A percentile compares a stretch with the other conserved stretches of the same genome.
phyloP scores from a whole-genome alignment of 2,797 vertebrate species.

The Neostethus bicornis region DNA sequence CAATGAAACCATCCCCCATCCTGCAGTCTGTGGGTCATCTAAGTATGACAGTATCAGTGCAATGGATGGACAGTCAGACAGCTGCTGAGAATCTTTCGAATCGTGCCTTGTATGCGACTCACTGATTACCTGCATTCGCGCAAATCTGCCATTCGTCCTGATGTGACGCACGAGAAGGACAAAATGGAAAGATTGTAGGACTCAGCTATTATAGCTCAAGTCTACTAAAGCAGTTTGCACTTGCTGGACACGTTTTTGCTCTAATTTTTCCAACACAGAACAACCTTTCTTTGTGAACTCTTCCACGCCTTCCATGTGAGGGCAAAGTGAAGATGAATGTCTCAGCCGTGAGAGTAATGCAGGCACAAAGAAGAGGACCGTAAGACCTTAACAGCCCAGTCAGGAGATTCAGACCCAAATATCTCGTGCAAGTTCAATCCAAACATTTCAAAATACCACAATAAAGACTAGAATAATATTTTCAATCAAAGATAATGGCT shows the following conservation, averaged over 20 bases:
- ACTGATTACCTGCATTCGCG: conserved; percentile 68
- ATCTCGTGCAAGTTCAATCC: conserved; percentile 66
- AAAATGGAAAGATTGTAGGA: conserved; percentile 15
- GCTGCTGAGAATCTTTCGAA: conserved; percentile 78
- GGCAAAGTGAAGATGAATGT: conserved; percentile 50
- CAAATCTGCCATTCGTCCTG: conserved; percentile 65
- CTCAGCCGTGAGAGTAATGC: conserved; percentile 26
- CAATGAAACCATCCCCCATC: conserved; percentile 59
- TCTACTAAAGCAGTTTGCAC: conserved; percentile 31
- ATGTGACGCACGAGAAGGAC: conserved; percentile 44
- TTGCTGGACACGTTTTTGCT: conserved; percentile 22
- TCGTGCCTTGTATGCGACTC: conserved; percentile 63
- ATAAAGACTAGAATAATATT: conserved; percentile 8
- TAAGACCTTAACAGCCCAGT: conserved; percentile 39
- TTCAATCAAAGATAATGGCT: conserved; percentile 5
- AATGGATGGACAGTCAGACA: conserved; percentile 77
- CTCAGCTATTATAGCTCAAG: conserved; percentile 31
- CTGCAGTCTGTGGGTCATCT: conserved; percentile 61
- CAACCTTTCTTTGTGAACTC: conserved; percentile 28
- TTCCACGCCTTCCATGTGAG: conserved; percentile 17
- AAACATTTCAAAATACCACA: conserved; percentile 46
- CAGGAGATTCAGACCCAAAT: conserved; percentile 43
- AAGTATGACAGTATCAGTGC: conserved; percentile 69
- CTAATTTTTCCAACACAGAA: conserved; percentile 4
- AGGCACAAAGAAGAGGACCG: conserved; percentile 59